Conservation (phyloP, 2,797 vertebrate genomes). For the Acanthurus leucopareius region DNA sequence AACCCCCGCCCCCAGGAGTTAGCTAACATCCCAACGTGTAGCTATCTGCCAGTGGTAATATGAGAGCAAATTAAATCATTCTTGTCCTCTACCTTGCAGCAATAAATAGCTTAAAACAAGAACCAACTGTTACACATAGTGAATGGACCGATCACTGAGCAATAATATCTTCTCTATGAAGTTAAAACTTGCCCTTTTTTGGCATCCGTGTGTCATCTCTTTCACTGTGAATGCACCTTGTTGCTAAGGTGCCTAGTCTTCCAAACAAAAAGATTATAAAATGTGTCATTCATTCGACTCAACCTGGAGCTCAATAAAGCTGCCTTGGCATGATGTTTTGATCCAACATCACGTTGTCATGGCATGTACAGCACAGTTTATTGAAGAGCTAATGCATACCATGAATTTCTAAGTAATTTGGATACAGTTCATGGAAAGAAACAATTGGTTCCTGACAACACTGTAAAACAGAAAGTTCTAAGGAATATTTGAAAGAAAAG, state of each 20-base stretch:
- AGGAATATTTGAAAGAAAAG: no score
- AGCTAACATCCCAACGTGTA: conserved; percentile 69
- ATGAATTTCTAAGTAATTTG: no score
- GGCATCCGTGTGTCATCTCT: conserved; percentile 21
- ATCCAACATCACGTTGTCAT: background rate
- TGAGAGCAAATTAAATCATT: conserved; percentile 41
- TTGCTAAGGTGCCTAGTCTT: conserved; percentile 48
- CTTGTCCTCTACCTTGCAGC: conserved; percentile 38
- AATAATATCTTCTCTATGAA: conserved; percentile 13
- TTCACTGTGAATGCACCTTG: conserved; percentile 36
- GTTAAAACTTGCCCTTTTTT: conserved; percentile 39
- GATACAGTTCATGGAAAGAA: no score
- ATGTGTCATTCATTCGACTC: conserved; percentile 45
- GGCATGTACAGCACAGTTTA: background rate
- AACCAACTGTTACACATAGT: conserved; percentile 28
- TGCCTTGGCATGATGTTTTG: conserved; percentile 14
- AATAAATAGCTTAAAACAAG: conserved; percentile 27
- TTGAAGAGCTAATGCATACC: no score
- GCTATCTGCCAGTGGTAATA: conserved; percentile 50
- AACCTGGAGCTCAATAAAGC: conserved; percentile 14
- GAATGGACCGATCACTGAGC: conserved; percentile 11
- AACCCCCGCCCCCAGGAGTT: conserved; percentile 37
- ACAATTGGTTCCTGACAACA: no score
- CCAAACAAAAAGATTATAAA: conserved; percentile 45
- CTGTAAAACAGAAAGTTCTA: no score